These are phyloP conservation scores for Psammodynastes pulverulentus DNA, from an alignment of 2,113 vertebrate species.

Conservation along the genomic window DNA sequence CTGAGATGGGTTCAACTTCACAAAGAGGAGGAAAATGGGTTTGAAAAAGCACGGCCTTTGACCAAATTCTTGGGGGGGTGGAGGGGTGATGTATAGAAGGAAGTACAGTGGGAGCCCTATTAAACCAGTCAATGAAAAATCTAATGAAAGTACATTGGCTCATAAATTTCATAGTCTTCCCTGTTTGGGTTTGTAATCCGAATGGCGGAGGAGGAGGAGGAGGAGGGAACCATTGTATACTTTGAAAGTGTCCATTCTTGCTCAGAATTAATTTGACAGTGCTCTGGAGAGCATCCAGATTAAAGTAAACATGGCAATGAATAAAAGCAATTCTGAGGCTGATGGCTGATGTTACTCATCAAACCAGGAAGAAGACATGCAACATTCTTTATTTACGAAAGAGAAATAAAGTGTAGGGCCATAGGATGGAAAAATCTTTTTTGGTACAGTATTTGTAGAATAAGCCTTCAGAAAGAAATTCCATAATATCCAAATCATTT, in stretches of 20 bases:
- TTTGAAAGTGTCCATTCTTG: background rate
- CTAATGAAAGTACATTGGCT: background rate
- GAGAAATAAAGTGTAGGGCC: background rate
- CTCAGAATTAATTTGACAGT: background rate
- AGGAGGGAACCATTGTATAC: background rate
- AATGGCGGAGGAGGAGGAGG: background rate
- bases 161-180: background rate
- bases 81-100: background rate
- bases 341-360: background rate
- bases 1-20: background rate
- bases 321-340: background rate
- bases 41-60: background rate
- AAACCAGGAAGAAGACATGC: background rate
- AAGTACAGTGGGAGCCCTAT: background rate
- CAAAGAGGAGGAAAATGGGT: background rate
- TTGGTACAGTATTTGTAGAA: background rate
- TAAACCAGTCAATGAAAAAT: background rate
- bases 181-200: background rate
- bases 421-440: background rate
- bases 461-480: background rate
- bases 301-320: background rate
- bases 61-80: background rate
- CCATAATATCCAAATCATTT: background rate
- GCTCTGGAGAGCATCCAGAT: background rate
- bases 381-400: background rate